A percentile compares a stretch with the other conserved stretches of the same genome.
Conservation (phyloP, 2,888 invertebrate species). For the Epirrita christyi region DNA sequence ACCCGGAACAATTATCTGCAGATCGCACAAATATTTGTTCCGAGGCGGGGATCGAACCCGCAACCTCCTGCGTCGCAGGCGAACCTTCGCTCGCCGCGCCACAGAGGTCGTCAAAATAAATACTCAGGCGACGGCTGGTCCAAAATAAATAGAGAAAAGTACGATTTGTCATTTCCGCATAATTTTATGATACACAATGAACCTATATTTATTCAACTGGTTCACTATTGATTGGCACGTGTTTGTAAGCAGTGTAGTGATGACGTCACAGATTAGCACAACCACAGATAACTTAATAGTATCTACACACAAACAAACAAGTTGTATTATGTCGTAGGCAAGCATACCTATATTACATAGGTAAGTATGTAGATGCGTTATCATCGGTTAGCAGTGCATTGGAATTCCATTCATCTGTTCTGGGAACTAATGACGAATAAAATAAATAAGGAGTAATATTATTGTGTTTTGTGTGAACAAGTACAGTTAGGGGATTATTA, state of each 20-base stretch:
- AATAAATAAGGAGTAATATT: background rate
- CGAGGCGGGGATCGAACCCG: no score
- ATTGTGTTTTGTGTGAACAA: constrained; percentile 1
- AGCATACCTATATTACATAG: background rate
- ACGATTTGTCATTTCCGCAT: no score
- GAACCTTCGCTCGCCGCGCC: no score
- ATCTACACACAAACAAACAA: no score
- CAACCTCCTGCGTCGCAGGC: no score
- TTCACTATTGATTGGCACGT: constrained; percentile 5
- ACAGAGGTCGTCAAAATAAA: no score
- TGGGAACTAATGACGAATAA: constrained; percentile 19
- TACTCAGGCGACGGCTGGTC: no score
- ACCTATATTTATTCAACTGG: constrained; percentile 6
- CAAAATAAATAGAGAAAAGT: no score
- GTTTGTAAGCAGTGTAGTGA: background rate
- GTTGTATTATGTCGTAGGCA: background rate
- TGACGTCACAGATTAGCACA: constrained; percentile 23
- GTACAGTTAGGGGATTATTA: constrained; percentile 7
- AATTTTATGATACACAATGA: background rate
- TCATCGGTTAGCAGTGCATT: background rate
- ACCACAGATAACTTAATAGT: background rate
- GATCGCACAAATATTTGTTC: no score
- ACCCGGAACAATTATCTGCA: no score
- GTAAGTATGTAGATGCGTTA: background rate
- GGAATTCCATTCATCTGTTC: constrained; percentile 30